These are phyloP conservation scores for Numenius phaeopus DNA, from an alignment of 2,797 vertebrate genomes.

Conservation along the genomic window DNA sequence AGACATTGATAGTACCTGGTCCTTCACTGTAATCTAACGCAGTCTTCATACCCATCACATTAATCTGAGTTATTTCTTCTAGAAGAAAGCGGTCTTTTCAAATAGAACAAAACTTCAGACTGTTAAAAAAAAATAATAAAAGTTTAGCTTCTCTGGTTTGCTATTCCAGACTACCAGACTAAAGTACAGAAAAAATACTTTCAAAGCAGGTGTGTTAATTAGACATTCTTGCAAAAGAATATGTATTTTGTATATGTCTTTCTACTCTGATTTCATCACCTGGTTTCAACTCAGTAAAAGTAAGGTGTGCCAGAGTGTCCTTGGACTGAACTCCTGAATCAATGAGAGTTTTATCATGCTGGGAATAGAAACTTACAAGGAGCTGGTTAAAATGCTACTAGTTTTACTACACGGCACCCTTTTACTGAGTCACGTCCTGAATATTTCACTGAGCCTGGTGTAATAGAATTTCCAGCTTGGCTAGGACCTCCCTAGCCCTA, in stretches of 20 bases:
- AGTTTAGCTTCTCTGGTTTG: neutral
- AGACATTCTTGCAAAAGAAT: neutral
- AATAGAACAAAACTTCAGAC: neutral
- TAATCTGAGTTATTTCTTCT: neutral
- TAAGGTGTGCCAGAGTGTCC: neutral
- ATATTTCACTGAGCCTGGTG: neutral
- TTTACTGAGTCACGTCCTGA: neutral
- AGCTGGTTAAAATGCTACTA: neutral
- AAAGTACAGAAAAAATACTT: neutral
- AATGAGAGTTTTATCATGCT: conserved; percentile 10
- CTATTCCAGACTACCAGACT: neutral
- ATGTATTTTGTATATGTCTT: neutral
- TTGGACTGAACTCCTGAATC: conserved; percentile 41
- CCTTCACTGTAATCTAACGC: neutral
- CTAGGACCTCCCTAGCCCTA: neutral
- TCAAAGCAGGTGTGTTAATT: neutral
- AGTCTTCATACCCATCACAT: neutral
- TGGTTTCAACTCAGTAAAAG: neutral
- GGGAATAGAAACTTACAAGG: conserved; percentile 11
- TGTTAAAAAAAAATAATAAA: neutral
- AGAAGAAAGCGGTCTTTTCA: neutral
- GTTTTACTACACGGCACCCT: neutral
- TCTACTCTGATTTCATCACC: conserved; percentile 3
- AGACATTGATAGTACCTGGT: neutral
- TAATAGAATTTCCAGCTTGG: conserved; percentile 48